Percentiles rank a stretch among this genome's conserved stretches.
These are phyloP conservation scores for Drosophila macrospina DNA, from an alignment of 2,888 invertebrate genomes.

Conservation along the genomic window DNA sequence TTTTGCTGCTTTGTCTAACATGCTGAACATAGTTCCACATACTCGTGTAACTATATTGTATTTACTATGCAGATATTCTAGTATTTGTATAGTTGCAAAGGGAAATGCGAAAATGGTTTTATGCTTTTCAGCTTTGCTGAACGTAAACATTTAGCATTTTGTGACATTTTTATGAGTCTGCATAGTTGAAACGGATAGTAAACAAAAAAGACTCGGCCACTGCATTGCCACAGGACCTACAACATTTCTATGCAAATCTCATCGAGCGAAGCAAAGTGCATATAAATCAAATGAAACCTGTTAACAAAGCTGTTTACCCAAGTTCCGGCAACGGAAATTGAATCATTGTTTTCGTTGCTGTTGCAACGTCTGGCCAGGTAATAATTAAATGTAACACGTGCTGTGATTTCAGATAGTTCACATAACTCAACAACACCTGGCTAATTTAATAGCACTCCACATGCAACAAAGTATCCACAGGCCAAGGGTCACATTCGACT, in stretches of 20 bases:
- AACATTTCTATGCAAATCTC: slow-evolving; percentile 48
- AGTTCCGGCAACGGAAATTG: slow-evolving; percentile 66
- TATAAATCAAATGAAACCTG: slow-evolving; percentile 39
- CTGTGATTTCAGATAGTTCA: slow-evolving; percentile 41
- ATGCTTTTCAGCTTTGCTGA: background rate
- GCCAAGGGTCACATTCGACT: slow-evolving; percentile 2
- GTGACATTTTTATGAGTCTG: slow-evolving; percentile 14
- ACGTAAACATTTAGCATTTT: slow-evolving; percentile 3
- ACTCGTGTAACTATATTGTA: background rate
- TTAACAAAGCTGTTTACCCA: slow-evolving; percentile 47
- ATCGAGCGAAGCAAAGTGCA: slow-evolving; percentile 13
- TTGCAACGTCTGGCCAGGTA: slow-evolving; percentile 20
- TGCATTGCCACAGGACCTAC: no score
- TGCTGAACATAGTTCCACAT: background rate
- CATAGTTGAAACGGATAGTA: background rate
- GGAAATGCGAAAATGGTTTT: background rate
- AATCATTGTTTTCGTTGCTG: slow-evolving; percentile 51
- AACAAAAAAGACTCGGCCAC: slow-evolving; percentile 1
- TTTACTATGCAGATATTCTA: background rate
- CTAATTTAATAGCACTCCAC: slow-evolving; percentile 58
- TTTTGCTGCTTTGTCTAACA: background rate
- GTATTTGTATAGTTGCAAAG: slow-evolving; percentile 1
- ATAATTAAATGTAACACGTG: slow-evolving; percentile 63
- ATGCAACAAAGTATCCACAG: slow-evolving; percentile 59
- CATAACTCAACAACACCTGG: slow-evolving; percentile 50